Evolutionary conservation across 1,140 invertebrate species (phyloP), one percentile per base, ranked within the genome.

Genomic region (Nephila pilipes): DNA sequence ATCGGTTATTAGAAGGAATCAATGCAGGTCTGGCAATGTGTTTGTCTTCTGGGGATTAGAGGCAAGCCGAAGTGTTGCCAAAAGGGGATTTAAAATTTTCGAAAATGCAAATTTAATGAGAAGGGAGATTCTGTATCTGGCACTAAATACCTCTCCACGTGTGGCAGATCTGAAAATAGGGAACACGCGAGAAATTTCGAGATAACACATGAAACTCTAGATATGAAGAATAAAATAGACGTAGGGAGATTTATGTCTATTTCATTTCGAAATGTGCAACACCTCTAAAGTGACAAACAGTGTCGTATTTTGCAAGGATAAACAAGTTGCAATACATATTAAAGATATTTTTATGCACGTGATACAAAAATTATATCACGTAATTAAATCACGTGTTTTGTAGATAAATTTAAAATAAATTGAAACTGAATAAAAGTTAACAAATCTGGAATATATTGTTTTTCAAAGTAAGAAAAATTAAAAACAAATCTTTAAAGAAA

Each of bases 41-140:
- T 55, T 22, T 25, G 85, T 36, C 18, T 55, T 83, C 81, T 29
- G 85, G 58, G 58, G 85, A 87, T 58, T 87, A 87, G 85, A 57
- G 85, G 85, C 60, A 63, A 87, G 85, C 85, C 58, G 32, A 63
- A 87, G 85, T 87, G 85, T 63, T 87, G 57, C 85, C 85, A 63
- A 63, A 58, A 32, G 58, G 85, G 85, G 22, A 63, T 87, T 87
- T 32, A 60, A 63, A 60, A 87, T 87, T 87, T 63, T 87, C 54
- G 25, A 20, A 87, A 87, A 87, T 87, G 85, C 85, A 63, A 87
- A 87, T 87, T 87, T 87, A 87, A 87, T 87, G 85, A 87, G 58
- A 36, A 38, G 54, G 80, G 54, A 54, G 29, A 83, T 83, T 83
- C 81, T 83, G 81, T 46, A 25, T 83, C 46, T 25, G 54, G 69